Conservation (phyloP, 1,140 invertebrate species). For the Heliconius hewitsoni region DNA sequence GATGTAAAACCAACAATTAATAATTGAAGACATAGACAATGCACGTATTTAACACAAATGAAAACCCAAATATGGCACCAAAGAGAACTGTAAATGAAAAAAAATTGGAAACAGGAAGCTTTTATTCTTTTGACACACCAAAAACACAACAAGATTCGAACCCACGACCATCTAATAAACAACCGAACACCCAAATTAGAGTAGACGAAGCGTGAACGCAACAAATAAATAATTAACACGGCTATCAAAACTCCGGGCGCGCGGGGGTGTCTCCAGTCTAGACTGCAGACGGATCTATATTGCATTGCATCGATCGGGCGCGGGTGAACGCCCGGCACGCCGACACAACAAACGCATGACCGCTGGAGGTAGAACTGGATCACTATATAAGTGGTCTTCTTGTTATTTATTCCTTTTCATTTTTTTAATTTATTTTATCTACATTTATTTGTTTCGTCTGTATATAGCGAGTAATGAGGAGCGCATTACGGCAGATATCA, state of each 20-base stretch:
- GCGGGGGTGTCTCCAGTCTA: conserved; percentile 48
- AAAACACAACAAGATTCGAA: not conserved
- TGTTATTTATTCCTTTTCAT: not conserved
- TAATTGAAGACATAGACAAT: too few relatives aligned
- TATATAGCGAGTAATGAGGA: too few relatives aligned
- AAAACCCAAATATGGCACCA: too few relatives aligned
- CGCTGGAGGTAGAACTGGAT: conserved; percentile 32
- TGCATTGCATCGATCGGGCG: conserved; percentile 67
- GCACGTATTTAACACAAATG: too few relatives aligned
- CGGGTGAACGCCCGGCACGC: conserved; percentile 58
- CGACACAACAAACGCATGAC: conserved; percentile 66
- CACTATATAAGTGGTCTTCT: conserved; percentile 1
- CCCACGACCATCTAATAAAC: not conserved
- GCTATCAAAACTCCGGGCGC: conserved; percentile 57
- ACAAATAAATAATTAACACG: conserved; percentile 51
- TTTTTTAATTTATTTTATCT: too few relatives aligned
- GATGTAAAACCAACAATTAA: too few relatives aligned
- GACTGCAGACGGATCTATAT: conserved; percentile 70
- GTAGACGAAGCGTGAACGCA: conserved; percentile 19
- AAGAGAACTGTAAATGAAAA: too few relatives aligned
- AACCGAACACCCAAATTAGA: not conserved
- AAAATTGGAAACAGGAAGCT: not conserved
- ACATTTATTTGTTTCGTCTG: too few relatives aligned
- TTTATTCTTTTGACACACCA: not conserved
- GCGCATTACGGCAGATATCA: too few relatives aligned